These are phyloP conservation scores for Agonopterix subpropinquella DNA, from an alignment of 2,888 invertebrate genomes.

Conservation along the genomic window DNA sequence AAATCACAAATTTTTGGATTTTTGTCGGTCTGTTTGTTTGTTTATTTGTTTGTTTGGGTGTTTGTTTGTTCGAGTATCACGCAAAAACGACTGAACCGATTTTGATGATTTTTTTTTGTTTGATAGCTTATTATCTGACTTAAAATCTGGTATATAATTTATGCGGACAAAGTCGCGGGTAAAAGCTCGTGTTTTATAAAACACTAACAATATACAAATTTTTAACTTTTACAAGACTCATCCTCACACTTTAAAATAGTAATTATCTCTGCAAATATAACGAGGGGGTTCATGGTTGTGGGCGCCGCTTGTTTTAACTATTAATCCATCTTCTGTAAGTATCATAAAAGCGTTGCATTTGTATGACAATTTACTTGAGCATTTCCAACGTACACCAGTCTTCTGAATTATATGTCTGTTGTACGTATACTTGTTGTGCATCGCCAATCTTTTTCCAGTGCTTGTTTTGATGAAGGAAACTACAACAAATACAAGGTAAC, in stretches of 20 bases:
- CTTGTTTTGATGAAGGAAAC: conserved; percentile 12
- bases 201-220: too few species aligned
- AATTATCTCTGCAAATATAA: conserved; percentile 7
- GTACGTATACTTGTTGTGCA: conserved; percentile 20
- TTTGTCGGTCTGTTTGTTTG: too few species aligned
- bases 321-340: conserved; percentile 12
- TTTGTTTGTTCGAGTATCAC: too few species aligned
- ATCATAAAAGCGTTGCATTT: conserved; percentile 24
- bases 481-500: not conserved
- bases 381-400: conserved; percentile 22
- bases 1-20: too few species aligned
- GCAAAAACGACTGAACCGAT: too few species aligned
- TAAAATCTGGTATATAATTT: too few species aligned
- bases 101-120: too few species aligned
- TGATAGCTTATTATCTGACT: too few species aligned
- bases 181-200: too few species aligned
- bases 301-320: conserved; percentile 14
- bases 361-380: conserved; percentile 21
- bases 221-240: too few species aligned
- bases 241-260: not conserved
- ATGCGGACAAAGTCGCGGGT: too few species aligned
- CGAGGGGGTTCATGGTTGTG: conserved; percentile 23
- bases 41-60: too few species aligned
- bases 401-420: conserved; percentile 21
- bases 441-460: conserved; percentile 16